phyloP scores from a whole-genome alignment of 2,888 invertebrate species.

The Spisula subtruncata region DNA sequence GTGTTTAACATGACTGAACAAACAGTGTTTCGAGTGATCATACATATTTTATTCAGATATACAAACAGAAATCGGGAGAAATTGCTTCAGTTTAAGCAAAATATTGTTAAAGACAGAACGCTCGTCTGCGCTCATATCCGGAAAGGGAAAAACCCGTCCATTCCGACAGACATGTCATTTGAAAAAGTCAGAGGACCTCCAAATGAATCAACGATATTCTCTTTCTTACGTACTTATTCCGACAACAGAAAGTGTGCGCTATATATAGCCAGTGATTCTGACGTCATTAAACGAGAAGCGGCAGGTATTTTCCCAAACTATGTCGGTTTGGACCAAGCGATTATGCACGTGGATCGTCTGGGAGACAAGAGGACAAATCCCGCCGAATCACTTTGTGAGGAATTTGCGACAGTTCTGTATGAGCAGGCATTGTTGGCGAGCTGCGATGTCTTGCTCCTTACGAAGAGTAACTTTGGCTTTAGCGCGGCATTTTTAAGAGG shows the following conservation, averaged over 20 bases:
- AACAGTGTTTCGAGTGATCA: constrained; percentile 27
- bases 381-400: constrained; percentile 29
- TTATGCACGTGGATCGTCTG: constrained; percentile 54
- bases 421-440: constrained; percentile 52
- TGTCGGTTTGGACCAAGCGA: constrained; percentile 1
- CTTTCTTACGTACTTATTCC: constrained; percentile 37
- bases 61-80: neutral
- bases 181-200: constrained; percentile 7
- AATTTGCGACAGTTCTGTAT: constrained; percentile 45
- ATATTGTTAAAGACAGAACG: neutral
- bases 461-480: constrained; percentile 57
- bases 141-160: constrained; percentile 55
- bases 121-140: constrained; percentile 62
- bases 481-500: constrained; percentile 55
- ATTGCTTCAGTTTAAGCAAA: neutral
- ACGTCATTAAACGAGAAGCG: constrained; percentile 23
- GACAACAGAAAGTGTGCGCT: constrained; percentile 25
- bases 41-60: constrained; percentile 42
- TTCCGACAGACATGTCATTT: constrained; percentile 43
- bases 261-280: constrained; percentile 62
- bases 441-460: constrained; percentile 57
- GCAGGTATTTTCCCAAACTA: neutral
- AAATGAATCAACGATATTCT: constrained; percentile 35
- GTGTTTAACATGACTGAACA: constrained; percentile 18
- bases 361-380: neutral